Conservation (phyloP, 2,888 invertebrate genomes). For the Anthrax anthrax region DNA sequence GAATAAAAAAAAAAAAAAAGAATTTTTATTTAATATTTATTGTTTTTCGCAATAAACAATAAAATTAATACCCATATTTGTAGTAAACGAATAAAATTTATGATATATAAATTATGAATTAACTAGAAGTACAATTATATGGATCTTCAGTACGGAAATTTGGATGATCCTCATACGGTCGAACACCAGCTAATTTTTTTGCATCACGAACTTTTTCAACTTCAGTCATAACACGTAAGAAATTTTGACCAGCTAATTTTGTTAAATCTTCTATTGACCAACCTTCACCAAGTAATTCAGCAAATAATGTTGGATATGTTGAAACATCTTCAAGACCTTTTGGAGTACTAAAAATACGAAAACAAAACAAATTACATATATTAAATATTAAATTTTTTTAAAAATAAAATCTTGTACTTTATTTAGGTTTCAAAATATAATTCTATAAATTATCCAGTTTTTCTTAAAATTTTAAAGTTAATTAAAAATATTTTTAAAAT, state of each 20-base stretch:
- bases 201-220: conserved; percentile 62
- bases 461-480: too few relatives aligned
- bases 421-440: too few relatives aligned
- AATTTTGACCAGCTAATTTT: conserved; percentile 62
- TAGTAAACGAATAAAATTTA: too few relatives aligned
- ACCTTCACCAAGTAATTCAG: conserved; percentile 61
- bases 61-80: too few relatives aligned
- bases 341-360: conserved; percentile 46
- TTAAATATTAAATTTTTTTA: too few relatives aligned
- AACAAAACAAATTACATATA: not conserved
- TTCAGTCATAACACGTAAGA: conserved; percentile 46
- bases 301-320: conserved; percentile 62
- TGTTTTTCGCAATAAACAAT: too few relatives aligned
- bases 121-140: conserved; percentile 34
- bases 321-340: conserved; percentile 70
- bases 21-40: too few relatives aligned
- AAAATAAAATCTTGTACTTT: too few relatives aligned
- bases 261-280: conserved; percentile 66
- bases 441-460: too few relatives aligned
- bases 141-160: conserved; percentile 34
- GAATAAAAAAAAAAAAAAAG: too few relatives aligned
- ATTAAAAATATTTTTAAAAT: too few relatives aligned
- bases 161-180: conserved; percentile 55
- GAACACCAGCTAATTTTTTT: conserved; percentile 51
- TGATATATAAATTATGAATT: conserved; percentile 21